Evolutionary conservation across 2,888 invertebrate genomes (phyloP), one percentile per base, ranked within the genome.

Genomic region (Rotaria sp.): DNA sequence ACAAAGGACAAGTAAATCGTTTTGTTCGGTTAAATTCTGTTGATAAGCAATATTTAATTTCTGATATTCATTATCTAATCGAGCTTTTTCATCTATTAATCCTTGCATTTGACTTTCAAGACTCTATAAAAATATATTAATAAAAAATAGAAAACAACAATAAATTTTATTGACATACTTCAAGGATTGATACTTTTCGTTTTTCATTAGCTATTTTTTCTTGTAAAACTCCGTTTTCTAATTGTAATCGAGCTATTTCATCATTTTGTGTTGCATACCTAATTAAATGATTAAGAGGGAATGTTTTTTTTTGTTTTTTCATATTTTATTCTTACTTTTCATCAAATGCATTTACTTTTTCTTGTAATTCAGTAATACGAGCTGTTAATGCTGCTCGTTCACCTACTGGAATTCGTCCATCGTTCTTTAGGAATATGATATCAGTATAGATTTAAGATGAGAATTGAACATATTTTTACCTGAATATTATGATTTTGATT

Each of bases 181-280:
- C 80, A n/a, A 80, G 45, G 11, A 80, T 24, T 11, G 45, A 41
- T 5, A 80, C 80, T 80, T 80, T 80, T 80, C 80, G 24, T 45
- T 80, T 80, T 80, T 80, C 80, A 45, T 80, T 80, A 4, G 45
- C 15, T 26, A 45, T 45, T 80, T 80, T 85, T 30, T 86, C 86
- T 45, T 86, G 85, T 48, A 85, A 45, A 30, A 85, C 35, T 3
- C 85, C 85, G 52, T 85, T 86, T 85, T 86, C 86, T 24, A 75
- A 48, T 59, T 86, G 86, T 38, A 86, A 35, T 75, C 85, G 85
- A 48, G 85, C 30, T 26, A 85, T n/a, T 35, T 86, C 85, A 38
- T 80, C 85, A 26, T 74, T 85, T 86, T 86, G 86, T n/a, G 75
- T 57, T 10, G 80, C n/a, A 38, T 52, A 85, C 24, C 85, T 86